These are phyloP conservation scores for Paramacrobiotus metropolitanus DNA, from an alignment of 1,140 invertebrate species.

Conservation along the genomic window DNA sequence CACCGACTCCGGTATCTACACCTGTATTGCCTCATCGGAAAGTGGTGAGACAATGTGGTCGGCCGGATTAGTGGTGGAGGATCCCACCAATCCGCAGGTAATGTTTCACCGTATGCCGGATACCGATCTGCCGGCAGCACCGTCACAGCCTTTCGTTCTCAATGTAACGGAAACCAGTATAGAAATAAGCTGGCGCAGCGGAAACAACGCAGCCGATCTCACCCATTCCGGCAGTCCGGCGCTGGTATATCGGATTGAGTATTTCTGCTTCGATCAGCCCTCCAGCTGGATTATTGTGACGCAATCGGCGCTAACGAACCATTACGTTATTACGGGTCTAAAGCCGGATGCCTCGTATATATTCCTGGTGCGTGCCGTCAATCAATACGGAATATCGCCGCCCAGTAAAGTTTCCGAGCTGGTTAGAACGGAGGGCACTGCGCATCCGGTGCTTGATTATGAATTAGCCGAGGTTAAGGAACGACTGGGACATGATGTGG, in stretches of 20 bases:
- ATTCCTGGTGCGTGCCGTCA: constrained; percentile 65
- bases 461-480: neutral
- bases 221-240: constrained; percentile 14
- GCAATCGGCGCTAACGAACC: constrained; percentile 32
- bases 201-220: too few species aligned
- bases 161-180: constrained; percentile 52
- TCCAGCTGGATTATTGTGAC: constrained; percentile 49
- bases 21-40: constrained; percentile 51
- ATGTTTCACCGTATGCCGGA: constrained; percentile 50
- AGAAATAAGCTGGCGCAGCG: constrained; percentile 49
- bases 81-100: constrained; percentile 47
- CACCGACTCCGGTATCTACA: constrained; percentile 49
- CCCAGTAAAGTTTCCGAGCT: constrained; percentile 28
- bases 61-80: neutral
- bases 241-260: constrained; percentile 34
- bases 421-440: constrained; percentile 11
- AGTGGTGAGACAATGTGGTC: constrained; percentile 31
- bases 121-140: constrained; percentile 48
- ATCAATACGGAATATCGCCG: constrained; percentile 42
- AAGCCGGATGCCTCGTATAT: constrained; percentile 57
- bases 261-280: constrained; percentile 55
- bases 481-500: neutral
- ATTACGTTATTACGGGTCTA: constrained; percentile 27
- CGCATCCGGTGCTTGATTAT: neutral
- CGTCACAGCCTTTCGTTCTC: constrained; percentile 43